These are phyloP conservation scores for Urocitellus parryii DNA, from an alignment of 2,113 vertebrate species.

Conservation along the genomic window DNA sequence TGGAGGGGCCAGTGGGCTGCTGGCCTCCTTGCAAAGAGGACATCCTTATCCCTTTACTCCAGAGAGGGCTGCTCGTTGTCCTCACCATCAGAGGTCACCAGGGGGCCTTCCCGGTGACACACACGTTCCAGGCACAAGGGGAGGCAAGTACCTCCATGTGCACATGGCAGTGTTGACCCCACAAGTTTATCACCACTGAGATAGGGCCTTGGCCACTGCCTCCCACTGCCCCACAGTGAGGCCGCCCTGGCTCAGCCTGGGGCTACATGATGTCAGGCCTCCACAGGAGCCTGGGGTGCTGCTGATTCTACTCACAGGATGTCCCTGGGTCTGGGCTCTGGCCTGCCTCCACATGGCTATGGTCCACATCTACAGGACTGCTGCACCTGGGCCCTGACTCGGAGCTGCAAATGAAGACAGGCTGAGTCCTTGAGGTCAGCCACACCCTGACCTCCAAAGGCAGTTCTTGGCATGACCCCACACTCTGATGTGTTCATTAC, in stretches of 20 bases:
- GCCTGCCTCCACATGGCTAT: slow-evolving; percentile 72
- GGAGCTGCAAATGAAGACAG: slow-evolving; percentile 85
- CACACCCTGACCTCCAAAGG: background rate
- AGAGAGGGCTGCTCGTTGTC: background rate
- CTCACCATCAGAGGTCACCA: too few relatives aligned
- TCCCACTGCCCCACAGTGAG: background rate
- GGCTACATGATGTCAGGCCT: background rate
- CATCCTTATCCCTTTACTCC: background rate
- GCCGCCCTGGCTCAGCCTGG: too few relatives aligned
- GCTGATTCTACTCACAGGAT: slow-evolving; percentile 62
- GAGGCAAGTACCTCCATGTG: too few relatives aligned
- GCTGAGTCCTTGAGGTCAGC: background rate
- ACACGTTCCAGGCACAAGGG: too few relatives aligned
- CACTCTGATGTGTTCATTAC: slow-evolving; percentile 66
- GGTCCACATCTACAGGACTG: slow-evolving; percentile 90
- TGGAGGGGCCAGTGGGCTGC: background rate
- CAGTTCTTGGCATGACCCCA: background rate
- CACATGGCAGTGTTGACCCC: background rate
- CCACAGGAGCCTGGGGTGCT: background rate
- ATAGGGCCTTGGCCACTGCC: too few relatives aligned
- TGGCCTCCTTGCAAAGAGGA: background rate
- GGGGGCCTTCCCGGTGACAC: too few relatives aligned
- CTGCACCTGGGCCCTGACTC: slow-evolving; percentile 93
- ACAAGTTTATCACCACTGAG: background rate
- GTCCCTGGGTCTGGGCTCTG: slow-evolving; percentile 86